Conservation (phyloP, 2,888 invertebrate species). For the Tetropium fuscum region DNA sequence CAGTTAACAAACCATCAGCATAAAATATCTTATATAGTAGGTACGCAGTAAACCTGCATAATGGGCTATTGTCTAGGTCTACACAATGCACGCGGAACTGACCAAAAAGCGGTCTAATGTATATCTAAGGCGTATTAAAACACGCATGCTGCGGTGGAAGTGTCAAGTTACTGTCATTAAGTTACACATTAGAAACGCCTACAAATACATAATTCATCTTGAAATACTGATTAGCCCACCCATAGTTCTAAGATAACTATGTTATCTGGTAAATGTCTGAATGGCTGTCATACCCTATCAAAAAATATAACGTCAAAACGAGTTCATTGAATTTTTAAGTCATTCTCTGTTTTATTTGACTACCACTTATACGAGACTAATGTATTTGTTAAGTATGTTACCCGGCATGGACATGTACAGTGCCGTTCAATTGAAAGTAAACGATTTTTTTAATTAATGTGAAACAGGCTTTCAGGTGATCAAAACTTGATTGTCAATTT, state of each 20-base stretch:
- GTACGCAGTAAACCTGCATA: conserved; percentile 1
- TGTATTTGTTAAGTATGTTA: too few relatives aligned
- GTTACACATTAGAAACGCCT: background rate
- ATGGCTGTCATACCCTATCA: too few relatives aligned
- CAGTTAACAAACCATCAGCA: conserved; percentile 5
- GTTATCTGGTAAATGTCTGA: too few relatives aligned
- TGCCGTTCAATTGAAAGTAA: too few relatives aligned
- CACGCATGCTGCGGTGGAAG: conserved; percentile 8
- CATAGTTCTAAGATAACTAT: conserved; percentile 12
- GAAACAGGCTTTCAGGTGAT: too few relatives aligned
- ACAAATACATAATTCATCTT: conserved; percentile 4
- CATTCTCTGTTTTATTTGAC: too few relatives aligned
- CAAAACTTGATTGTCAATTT: too few relatives aligned
- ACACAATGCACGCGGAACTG: conserved; percentile 22
- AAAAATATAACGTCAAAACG: too few relatives aligned
- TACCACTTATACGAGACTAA: too few relatives aligned
- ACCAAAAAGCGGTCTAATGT: conserved; percentile 2
- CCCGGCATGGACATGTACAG: too few relatives aligned
- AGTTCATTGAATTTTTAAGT: too few relatives aligned
- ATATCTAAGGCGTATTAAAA: conserved; percentile 3
- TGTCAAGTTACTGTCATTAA: conserved; percentile 12
- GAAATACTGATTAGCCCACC: conserved; percentile 17
- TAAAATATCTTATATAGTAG: conserved; percentile 14
- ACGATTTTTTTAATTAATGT: too few relatives aligned
- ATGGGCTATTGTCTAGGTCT: conserved; percentile 16